Evolutionary conservation across 2,888 invertebrate genomes (phyloP).

Genomic region (Euzetes globulus): DNA sequence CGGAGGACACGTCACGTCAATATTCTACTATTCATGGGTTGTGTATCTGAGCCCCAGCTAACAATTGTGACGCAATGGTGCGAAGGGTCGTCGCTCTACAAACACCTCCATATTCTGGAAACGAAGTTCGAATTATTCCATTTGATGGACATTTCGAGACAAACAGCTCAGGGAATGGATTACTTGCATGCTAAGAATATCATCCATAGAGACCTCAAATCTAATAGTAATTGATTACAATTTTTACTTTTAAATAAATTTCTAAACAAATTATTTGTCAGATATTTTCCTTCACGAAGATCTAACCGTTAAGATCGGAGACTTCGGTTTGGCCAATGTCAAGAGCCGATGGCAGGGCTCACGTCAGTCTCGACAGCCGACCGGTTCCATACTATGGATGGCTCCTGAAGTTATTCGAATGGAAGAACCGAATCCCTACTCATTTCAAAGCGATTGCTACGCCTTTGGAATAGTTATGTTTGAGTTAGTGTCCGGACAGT

Average conservation of each 20-base stretch:
- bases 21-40: conserved; percentile 97
- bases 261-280: conserved; percentile 40
- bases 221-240: conserved; percentile 59
- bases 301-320: conserved; percentile 96
- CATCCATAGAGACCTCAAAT: conserved; percentile 95
- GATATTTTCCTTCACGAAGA: conserved; percentile 96
- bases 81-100: conserved; percentile 93
- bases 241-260: neutral
- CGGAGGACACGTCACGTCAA: conserved; percentile 79
- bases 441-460: conserved; percentile 98
- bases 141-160: conserved; percentile 88
- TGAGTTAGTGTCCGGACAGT: conserved; percentile 80
- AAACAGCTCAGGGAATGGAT: conserved; percentile 99
- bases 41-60: conserved; percentile 88
- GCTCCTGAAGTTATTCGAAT: conserved; percentile 98
- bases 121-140: conserved; percentile 83
- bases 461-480: conserved; percentile 96
- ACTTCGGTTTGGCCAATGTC: conserved; percentile 93
- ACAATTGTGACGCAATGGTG: conserved; percentile 99
- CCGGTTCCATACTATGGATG: conserved; percentile 88
- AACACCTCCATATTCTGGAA: conserved; percentile 93
- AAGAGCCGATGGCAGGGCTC: conserved; percentile 94
- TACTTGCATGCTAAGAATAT: conserved; percentile 98
- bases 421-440: conserved; percentile 92
- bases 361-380: conserved; percentile 75